phyloP scores from a whole-genome alignment of 2,113 vertebrate genomes.

The Anguilla japonica region DNA sequence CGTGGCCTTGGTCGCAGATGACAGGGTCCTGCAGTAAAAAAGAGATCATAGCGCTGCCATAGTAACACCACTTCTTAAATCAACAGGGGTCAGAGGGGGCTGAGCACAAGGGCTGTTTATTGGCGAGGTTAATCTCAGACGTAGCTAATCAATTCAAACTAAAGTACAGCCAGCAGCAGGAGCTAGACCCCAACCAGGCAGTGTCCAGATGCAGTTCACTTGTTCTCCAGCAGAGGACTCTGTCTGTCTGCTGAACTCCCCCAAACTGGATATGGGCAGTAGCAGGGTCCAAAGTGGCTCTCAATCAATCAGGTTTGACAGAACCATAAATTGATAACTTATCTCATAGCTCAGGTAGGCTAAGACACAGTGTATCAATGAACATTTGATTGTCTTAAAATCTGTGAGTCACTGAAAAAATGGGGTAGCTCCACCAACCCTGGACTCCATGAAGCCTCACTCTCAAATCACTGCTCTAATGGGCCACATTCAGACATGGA shows the following conservation, averaged over 20 bases:
- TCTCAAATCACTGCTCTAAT: not conserved
- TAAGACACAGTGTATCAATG: too few relatives aligned
- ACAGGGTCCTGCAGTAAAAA: slow-evolving; percentile 64
- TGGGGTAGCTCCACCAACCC: not conserved
- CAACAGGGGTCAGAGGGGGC: not conserved
- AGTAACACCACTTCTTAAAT: not conserved
- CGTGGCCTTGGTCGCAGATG: slow-evolving; percentile 67
- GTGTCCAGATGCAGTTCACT: not conserved
- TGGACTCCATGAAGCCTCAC: not conserved
- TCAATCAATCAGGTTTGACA: too few relatives aligned
- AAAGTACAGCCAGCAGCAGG: too few relatives aligned
- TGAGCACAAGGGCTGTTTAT: too few relatives aligned
- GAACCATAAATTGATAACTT: too few relatives aligned
- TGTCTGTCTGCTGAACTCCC: not conserved
- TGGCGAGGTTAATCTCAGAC: not conserved
- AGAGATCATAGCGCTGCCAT: not conserved
- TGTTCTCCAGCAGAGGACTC: not conserved
- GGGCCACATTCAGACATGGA: not conserved
- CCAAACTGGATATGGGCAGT: not conserved
- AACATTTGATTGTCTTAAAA: too few relatives aligned
- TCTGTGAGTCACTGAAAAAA: too few relatives aligned
- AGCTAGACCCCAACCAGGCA: not conserved
- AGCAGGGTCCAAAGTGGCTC: too few relatives aligned
- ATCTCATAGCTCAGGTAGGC: too few relatives aligned
- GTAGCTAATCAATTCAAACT: not conserved